These are phyloP conservation scores for Cardiocondyla obscurior DNA, from an alignment of 1,140 invertebrate genomes.

Conservation along the genomic window DNA sequence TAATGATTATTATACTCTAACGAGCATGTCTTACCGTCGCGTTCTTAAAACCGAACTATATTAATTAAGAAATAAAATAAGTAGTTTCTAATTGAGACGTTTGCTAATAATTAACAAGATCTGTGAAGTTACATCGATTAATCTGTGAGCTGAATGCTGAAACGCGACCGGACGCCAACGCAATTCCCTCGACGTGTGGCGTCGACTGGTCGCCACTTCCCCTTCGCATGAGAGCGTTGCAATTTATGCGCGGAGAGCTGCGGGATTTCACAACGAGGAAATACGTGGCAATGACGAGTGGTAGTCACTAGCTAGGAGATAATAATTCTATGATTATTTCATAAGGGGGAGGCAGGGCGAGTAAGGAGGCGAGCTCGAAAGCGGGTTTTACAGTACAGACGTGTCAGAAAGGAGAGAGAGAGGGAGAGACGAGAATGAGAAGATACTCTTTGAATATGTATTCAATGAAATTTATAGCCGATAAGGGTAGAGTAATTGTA, in stretches of 20 bases:
- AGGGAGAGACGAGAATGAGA: not conserved
- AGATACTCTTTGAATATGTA: constrained; percentile 79
- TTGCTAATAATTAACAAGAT: not conserved
- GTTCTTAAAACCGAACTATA: too few relatives aligned
- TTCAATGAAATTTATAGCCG: constrained; percentile 81
- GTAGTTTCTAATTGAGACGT: not conserved
- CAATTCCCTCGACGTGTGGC: constrained; percentile 4
- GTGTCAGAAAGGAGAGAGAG: not conserved
- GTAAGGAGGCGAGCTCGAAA: not conserved
- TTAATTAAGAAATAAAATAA: not conserved
- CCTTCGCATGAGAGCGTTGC: constrained; percentile 1
- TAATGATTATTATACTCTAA: too few relatives aligned
- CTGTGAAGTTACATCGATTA: not conserved
- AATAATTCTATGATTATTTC: constrained; percentile 83
- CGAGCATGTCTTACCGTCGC: too few relatives aligned
- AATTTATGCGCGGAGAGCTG: constrained; percentile 9
- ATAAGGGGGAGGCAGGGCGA: constrained; percentile 70
- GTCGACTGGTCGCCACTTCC: constrained; percentile 12
- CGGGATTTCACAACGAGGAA: constrained; percentile 16
- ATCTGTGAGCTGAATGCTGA: not conserved
- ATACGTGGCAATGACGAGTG: constrained; percentile 19
- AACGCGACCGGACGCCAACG: constrained; percentile 7
- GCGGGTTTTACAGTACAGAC: not conserved
- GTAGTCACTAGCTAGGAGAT: constrained; percentile 62
- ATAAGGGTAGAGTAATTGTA: constrained; percentile 78